Evolutionary conservation across 2,113 vertebrate genomes (phyloP), one percentile per base, ranked within the genome.

Genomic region (Mionectes macconnelli): DNA sequence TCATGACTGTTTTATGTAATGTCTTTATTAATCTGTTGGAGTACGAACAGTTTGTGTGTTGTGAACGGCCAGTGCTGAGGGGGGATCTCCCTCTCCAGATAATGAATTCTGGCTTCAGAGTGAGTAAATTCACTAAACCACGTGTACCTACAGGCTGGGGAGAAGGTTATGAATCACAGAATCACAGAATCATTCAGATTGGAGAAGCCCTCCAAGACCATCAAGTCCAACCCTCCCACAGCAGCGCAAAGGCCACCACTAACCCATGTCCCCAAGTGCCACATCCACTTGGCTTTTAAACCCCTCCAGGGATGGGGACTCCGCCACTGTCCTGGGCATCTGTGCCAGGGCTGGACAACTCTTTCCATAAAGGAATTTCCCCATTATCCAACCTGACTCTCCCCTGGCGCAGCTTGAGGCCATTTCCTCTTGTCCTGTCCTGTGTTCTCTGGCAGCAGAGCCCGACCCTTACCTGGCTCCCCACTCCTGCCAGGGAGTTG

Each of bases 161-260:
- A 30, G 70, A 37, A 52, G 25, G 50, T 52, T 70, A 15, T 7
- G 55, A 13, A 30, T 2, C 10, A 17, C 9, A 21, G 25, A 16
- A 33, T 6, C 37, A n/a, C 40, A 25, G 52, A 14, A 24, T 2
- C 9, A 7, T 22, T 25, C 2, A 10, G 33, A 4, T 0, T 35
- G 37, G 33, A 10, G 31, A 53, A 53, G 12, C 37, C 39, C 67
- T 35, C 37, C 67, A 20, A 40, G 25, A 37, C 8, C 56, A 59
- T 69, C 4, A 44, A 30, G 11, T 42, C 52, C 52, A 33, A 27
- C 31, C 33, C 25, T 10, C 14, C 57, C 14, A 2, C 44, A 62
- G 74, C 44, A 14, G 11, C 33, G n/a, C 75, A 11, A 7, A 8
- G 31, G 49, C 39, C 49, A 44, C 44, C n/a, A 4, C 27, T 14